Evolutionary conservation across 2,797 vertebrate species (phyloP).

Genomic region (Ceryle rudis): DNA sequence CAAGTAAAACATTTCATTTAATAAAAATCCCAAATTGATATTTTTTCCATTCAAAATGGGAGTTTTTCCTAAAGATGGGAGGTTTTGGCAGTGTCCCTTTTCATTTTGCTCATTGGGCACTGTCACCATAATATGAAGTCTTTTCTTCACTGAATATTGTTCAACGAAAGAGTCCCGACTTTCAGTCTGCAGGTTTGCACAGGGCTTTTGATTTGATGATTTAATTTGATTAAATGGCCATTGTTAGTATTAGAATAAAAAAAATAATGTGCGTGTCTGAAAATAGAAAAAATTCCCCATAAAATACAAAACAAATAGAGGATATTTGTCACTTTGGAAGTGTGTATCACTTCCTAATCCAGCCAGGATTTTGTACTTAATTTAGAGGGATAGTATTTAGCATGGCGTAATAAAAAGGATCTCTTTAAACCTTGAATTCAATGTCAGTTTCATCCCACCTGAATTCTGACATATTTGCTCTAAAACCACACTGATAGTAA

Average conservation of each 20-base stretch:
- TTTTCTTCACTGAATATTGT: not conserved
- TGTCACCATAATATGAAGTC: not conserved
- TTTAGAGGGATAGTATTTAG: constrained; percentile 45
- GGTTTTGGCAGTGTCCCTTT: constrained; percentile 6
- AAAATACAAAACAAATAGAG: not conserved
- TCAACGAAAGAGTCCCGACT: not conserved
- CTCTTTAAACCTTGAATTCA: constrained; percentile 53
- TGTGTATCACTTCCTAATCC: constrained; percentile 6
- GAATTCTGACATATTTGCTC: constrained; percentile 36
- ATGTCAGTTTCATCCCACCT: constrained; percentile 30
- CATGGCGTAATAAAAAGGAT: constrained; percentile 46
- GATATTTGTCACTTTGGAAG: constrained; percentile 20
- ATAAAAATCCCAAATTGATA: not conserved
- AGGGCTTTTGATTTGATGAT: constrained; percentile 21
- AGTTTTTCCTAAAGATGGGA: not conserved
- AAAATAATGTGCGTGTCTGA: not conserved
- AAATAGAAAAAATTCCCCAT: not conserved
- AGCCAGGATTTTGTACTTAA: constrained; percentile 39
- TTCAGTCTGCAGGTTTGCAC: not conserved
- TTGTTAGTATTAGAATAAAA: not conserved
- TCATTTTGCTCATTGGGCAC: not conserved
- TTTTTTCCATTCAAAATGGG: not conserved
- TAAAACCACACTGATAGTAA: constrained; percentile 54
- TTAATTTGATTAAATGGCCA: constrained; percentile 1
- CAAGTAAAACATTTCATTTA: constrained; percentile 32